phyloP scores from a whole-genome alignment of 2,797 vertebrate genomes.

The Philypnodon macrostomus region DNA sequence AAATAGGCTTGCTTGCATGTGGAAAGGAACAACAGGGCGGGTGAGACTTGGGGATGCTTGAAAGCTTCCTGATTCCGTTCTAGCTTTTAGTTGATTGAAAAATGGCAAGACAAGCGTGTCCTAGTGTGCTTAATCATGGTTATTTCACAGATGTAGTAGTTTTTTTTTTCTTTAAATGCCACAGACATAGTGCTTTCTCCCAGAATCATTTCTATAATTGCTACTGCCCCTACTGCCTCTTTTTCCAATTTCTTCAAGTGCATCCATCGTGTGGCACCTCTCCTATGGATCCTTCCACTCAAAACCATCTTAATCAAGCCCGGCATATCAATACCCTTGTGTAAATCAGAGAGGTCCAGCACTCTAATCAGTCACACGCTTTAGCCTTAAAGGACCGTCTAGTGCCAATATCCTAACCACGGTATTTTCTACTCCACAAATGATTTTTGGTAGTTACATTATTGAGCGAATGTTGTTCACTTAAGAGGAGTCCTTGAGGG shows the following conservation, averaged over 20 bases:
- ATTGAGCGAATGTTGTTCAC: conserved; percentile 38
- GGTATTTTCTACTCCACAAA: conserved; percentile 30
- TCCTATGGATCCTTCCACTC: conserved; percentile 35
- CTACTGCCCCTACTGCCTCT: conserved; percentile 13
- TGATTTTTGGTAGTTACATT: conserved; percentile 44
- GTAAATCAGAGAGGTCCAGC: conserved; percentile 45
- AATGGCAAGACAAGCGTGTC: conserved; percentile 6
- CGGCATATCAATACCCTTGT: conserved; percentile 34
- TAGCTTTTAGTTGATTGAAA: conserved; percentile 62
- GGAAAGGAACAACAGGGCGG: conserved; percentile 18
- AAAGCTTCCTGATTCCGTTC: conserved; percentile 12
- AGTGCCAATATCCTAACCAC: conserved; percentile 43
- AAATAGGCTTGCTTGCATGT: conserved; percentile 24
- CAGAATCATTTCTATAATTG: conserved; percentile 60
- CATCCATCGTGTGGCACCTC: conserved; percentile 37
- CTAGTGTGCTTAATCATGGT: conserved; percentile 37
- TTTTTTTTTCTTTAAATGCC: conserved; percentile 53
- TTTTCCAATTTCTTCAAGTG: conserved; percentile 68
- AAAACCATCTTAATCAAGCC: conserved; percentile 54
- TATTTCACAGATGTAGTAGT: conserved; percentile 34
- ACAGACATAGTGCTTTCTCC: conserved; percentile 17
- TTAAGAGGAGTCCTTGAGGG: conserved; percentile 24
- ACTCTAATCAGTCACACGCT: conserved; percentile 46
- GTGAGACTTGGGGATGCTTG: background rate
- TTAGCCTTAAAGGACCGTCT: conserved; percentile 17